Percentiles rank a stretch among this genome's conserved stretches.
Conservation (phyloP, 2,113 vertebrate genomes). For the Monopterus albus region DNA sequence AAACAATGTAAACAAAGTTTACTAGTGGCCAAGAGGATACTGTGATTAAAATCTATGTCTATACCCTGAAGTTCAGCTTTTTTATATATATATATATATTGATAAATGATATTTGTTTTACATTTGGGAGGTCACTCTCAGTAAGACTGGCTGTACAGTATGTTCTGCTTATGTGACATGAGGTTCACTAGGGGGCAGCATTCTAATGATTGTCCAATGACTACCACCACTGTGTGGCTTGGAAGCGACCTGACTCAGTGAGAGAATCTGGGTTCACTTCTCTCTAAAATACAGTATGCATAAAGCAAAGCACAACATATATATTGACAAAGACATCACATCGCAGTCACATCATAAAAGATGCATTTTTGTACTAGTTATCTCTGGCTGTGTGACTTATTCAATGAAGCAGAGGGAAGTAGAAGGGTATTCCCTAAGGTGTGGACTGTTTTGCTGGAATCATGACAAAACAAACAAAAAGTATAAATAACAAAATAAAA, state of each 20-base stretch:
- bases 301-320: not conserved
- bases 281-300: not conserved
- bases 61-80: too few species aligned
- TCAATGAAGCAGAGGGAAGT: not conserved
- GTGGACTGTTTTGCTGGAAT: not conserved
- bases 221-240: not conserved
- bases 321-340: not conserved
- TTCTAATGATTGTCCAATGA: too few species aligned
- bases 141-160: not conserved
- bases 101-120: slow-evolving; percentile 35
- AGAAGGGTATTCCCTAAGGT: not conserved
- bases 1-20: slow-evolving; percentile 41
- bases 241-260: not conserved
- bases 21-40: slow-evolving; percentile 17
- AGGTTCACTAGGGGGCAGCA: slow-evolving; percentile 84
- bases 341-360: not conserved
- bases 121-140: not conserved
- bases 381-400: not conserved
- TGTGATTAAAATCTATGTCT: slow-evolving; percentile 4
- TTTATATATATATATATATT: too few species aligned
- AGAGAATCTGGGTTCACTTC: not conserved
- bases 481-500: too few species aligned
- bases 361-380: not conserved
- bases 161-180: slow-evolving; percentile 9
- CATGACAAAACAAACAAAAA: not conserved